Evolutionary conservation across 23 tunicate species (phyloP), one percentile per base, ranked within the genome.

Genomic region (Ciona savignyi): DNA sequence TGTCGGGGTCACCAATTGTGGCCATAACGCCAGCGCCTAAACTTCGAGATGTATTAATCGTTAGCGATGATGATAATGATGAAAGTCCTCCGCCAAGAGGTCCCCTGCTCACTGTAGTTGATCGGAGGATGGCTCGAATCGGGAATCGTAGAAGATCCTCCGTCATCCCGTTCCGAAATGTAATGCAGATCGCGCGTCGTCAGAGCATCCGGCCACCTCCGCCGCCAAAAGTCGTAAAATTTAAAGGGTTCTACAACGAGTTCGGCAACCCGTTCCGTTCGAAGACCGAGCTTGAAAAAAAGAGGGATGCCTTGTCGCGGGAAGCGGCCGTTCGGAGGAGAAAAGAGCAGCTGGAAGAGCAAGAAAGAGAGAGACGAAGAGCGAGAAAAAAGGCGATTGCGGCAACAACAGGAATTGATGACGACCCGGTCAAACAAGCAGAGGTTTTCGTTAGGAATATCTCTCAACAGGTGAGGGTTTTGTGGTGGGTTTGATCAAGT

Each of bases 351-450:
- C 64, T 71, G 6, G 74, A 62, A 1, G 65, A 70, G 60, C 70
- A 80, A 33, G 60, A 33, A 71, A 77, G 62, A 32, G 27, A 4
- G 25, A 74, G 56, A 28, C 30, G 32, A 60, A 74, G 56, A 32
- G 78, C 78, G 4, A 74, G 69, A 30, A 74, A 62, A 24, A 33
- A 62, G 3, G 69, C 69, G 1, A 27, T 74, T 1, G 69, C 78
- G 19, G 51, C 68, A 1, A 26, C 78, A 62, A 63, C 78, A 62
- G 78, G 69, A 6, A 62, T 63, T 6, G 78, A 74, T 29, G 78
- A 74, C n/a, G 78, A 74, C 28, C 84, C 84, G 27, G 28, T 80
- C 3, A 80, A 80, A 34, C 77, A 80, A 33, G 84, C 84, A 23
- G 77, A 80, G 64, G 76, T 60, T 48, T 80, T 71, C 62, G 77